Evolutionary conservation across 2,113 vertebrate species (phyloP), one percentile per base, ranked within the genome.

Genomic region (Anhinga anhinga): DNA sequence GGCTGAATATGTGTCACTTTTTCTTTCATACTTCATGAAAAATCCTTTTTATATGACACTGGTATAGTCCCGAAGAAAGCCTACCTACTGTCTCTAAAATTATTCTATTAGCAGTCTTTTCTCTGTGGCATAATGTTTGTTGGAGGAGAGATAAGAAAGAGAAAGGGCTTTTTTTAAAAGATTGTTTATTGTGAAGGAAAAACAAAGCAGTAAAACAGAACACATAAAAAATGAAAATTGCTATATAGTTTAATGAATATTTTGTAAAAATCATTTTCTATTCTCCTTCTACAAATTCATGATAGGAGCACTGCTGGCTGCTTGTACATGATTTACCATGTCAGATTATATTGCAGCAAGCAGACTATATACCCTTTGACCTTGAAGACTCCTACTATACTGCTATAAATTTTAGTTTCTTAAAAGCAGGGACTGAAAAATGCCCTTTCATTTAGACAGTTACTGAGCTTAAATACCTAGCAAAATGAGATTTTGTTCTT

Each of bases 311-410:
- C 53, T 83, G 79, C 93, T 78, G 71, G 79, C 80, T 97, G 95
- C 92, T 88, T 77, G 93, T 73, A 73, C 88, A 58, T 95, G 97
- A 96, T 97, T 96, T 96, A 96, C 95, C 92, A 86, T 95, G 93
- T 92, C 96, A 97, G 93, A 73, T 93, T 95, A 88, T 95, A 96
- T 93, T 97, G 95, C 93, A 96, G 93, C 95, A 96, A 96, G 93
- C 92, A 96, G 92, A 86, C 92, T 96, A 29, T 78, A 89, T 92
- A 97, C 95, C 97, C 96, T 97, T 96, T 96, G 97, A 97, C 96
- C 96, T 97, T 97, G 97, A 96, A 94, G 96, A 52, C 93, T 96
- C 90, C 58, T 72, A 65, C 91, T 69, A 16, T 7, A 50, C 78
- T 85, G 90, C 92, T 82, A 94, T 96, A 96, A 96, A 96, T 96